Base-by-base conservation (phyloP, 2,113 vertebrate genomes). In the Rhizomys pruinosus region DNA sequence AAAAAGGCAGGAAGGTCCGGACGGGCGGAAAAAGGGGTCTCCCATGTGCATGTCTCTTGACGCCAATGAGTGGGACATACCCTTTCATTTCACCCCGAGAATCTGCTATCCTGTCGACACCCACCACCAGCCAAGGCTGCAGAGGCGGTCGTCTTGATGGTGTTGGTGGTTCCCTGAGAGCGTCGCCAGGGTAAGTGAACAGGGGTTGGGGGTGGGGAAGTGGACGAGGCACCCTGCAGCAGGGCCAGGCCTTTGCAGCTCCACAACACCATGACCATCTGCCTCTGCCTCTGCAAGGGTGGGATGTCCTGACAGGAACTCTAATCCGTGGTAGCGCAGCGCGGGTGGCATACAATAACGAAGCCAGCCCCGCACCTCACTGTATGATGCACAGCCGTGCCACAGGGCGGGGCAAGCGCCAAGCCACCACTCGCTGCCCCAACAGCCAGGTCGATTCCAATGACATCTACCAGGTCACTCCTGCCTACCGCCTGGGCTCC, bases 351-450 rank as follows among this genome's bases (percentile, higher is more conserved):
- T n/a, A n/a, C n/a, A n/a, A n/a, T n/a, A n/a, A n/a, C n/a, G n/a
- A 94, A 96, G 95, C 16, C 95, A 98, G 47, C 2, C 82, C 11
- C 0, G 97, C 97, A 0, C 96, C 96, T 55, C 99, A 97, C 92
- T 99, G 99, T 81, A 99, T 99, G 99, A 99, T 99, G 99, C 99
- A 99, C 96, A 99, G 99, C 84, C 99, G 98, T 69, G 98, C 99
- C 0, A 97, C 98, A 29, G 99, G 99, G 29, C 97, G 99, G 23
- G 99, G 99, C 37, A 99, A 99, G 98, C 98, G 99, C 1, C 99
- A 99, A 97, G 99, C 99, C 37, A 99, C 99, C 0, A 98, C 98
- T 1, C 98, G 72, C 22, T 99, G 99, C 95, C 99, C 99, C 95
- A 99, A 99, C 97, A 95, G 97, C 66, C 97, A 98, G 71, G 97